Evolutionary conservation across 2,113 vertebrate genomes (phyloP), one percentile per base, ranked within the genome.

Genomic region (Recurvirostra avosetta): DNA sequence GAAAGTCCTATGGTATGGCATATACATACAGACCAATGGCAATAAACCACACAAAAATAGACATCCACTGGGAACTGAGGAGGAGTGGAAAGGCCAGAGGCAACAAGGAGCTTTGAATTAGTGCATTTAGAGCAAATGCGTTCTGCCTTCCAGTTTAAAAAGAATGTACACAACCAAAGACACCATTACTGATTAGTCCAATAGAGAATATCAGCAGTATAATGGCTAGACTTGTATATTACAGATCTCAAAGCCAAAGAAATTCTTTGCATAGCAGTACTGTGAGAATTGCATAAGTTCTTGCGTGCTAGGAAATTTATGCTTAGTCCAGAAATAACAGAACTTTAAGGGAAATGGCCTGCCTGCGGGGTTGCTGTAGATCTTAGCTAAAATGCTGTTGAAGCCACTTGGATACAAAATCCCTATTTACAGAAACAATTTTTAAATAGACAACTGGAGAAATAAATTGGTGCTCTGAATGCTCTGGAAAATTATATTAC

Each of bases 231-330:
- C 36, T 27, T 89, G 49, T 61, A 38, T 40, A 47, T 67, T 43
- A 71, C 59, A 78, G 34, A 47, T 77, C 40, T 77, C 49, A 90
- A 87, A 92, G 61, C 43, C 73, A 62, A 89, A 89, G 3, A 52
- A 91, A 75, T 94, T 92, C n/a, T 78, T 94, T 79, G 86, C 86
- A 86, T 75, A 91, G 88, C 82, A 96, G 80, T 83, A 86, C 12
- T 53, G 52, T 63, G 34, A 95, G 66, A 96, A 94, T 41, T 81
- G 65, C 10, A 0, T 43, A 86, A 88, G 47, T 79, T 72, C 65
- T 94, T 45, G 43, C 62, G 71, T 86, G 91, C 80, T 71, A 72
- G 62, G 52, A 89, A 67, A 86, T 90, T 52, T 49, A 66, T 30
- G 30, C 23, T 68, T 79, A 36, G 34, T 86, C 76, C 76, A 95